A percentile compares a stretch with the other conserved stretches of the same genome.
Evolutionary conservation across 2,888 invertebrate species (phyloP).

Genomic region (Caenorhabditis japonica): DNA sequence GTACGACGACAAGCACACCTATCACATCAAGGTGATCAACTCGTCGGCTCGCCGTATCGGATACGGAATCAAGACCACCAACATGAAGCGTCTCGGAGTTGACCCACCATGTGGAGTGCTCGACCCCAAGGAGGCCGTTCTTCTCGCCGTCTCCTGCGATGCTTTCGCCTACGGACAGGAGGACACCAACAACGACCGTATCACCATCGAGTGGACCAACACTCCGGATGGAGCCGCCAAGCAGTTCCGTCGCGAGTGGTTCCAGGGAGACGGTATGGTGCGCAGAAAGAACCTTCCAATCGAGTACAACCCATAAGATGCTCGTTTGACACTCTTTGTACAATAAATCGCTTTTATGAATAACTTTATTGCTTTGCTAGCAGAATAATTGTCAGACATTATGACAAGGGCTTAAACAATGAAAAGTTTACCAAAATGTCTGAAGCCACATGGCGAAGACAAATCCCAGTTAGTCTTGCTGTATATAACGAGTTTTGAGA

Average conservation of each 20-base stretch:
- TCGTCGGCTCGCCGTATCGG: slow-evolving; percentile 67
- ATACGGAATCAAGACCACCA: slow-evolving; percentile 74
- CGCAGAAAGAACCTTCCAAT: slow-evolving; percentile 65
- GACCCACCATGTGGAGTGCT: slow-evolving; percentile 72
- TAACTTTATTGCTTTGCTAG: no score
- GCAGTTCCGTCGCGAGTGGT: slow-evolving; percentile 70
- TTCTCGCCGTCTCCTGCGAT: slow-evolving; percentile 73
- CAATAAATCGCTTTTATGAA: no score
- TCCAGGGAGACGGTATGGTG: slow-evolving; percentile 70
- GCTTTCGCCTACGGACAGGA: slow-evolving; percentile 67
- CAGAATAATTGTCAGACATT: no score
- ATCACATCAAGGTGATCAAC: slow-evolving; percentile 64
- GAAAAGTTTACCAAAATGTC: no score
- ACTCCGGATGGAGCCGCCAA: slow-evolving; percentile 65
- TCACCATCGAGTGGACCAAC: slow-evolving; percentile 70
- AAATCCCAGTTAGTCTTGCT: no score
- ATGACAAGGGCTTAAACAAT: no score
- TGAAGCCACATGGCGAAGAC: no score
- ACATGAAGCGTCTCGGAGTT: slow-evolving; percentile 69
- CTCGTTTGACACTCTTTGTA: no score
- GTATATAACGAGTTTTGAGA: no score
- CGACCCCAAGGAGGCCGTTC: slow-evolving; percentile 70
- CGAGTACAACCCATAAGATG: slow-evolving; percentile 56
- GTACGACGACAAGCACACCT: slow-evolving; percentile 72
- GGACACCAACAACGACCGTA: slow-evolving; percentile 70